Base-by-base conservation (phyloP, 1,140 invertebrate genomes). In the Drosophila pandora region DNA sequence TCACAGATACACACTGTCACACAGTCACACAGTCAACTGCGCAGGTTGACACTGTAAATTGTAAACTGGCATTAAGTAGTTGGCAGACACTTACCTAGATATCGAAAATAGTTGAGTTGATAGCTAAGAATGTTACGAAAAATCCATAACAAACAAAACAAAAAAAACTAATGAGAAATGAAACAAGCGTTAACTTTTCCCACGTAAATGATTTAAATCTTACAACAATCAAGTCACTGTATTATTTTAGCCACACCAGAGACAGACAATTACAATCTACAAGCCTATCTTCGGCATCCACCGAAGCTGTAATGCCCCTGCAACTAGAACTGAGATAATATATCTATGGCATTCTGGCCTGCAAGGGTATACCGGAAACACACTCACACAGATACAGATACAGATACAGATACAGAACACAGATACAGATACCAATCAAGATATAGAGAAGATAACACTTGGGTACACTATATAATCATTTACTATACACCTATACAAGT, bases 111-210 rank as follows among this genome's bases (percentile, higher is more conserved):
- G 77, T 64, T 70, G 43, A 69, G 52, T 39, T 58, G 59, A 47
- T 79, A 55, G 70, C 68, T 60, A 67, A 49, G 68, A 73, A 28
- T 48, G 50, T 47, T 55, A 47, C 30, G 53, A 50, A 43, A 56
- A 55, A 73, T 53, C 63, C 17, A 17, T 17, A 17, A 17, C 17
- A 17, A 17, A 17, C 57, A 59, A 49, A 47, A 49, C 53, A 32
- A 52, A 56, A 48, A 47, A 32, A 32, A 32, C 8, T 2, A 32
- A 10, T 28, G 39, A 10, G 12, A 13, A 41, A n/a, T 41, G 56
- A 78, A 85, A 85, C 74, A 85, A 85, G 68, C 58, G 82, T 85
- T 88, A 85, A 85, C 82, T 87, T 87, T 76, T 83, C 83, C 83
- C 83, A 88, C 83, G 83, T 88, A 88, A 88, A 73, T 76, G 65